phyloP scores from a whole-genome alignment of 1,140 invertebrate species.

The Apis mellifera region DNA sequence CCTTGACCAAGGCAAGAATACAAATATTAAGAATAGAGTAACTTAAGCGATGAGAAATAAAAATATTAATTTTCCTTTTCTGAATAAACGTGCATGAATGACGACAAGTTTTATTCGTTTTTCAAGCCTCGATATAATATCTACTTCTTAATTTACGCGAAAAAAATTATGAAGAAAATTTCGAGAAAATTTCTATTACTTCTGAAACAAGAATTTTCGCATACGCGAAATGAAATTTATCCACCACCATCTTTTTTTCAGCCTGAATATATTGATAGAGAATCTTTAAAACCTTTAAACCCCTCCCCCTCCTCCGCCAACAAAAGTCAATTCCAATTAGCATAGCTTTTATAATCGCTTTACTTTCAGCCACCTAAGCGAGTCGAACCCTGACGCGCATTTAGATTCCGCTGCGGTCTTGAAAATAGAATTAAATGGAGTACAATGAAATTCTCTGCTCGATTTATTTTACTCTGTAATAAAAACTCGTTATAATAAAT shows the following conservation, averaged over 20 bases:
- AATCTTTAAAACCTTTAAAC: neutral
- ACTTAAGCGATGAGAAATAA: neutral
- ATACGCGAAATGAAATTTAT: neutral
- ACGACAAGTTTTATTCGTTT: neutral
- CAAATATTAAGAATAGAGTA: neutral
- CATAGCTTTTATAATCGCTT: neutral
- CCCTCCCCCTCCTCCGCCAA: neutral
- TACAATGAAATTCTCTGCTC: neutral
- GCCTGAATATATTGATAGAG: neutral
- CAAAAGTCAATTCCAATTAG: neutral
- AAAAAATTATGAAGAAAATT: too few species aligned
- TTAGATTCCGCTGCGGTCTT: neutral
- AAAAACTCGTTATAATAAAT: neutral
- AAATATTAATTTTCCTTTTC: neutral
- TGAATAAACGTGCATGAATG: neutral
- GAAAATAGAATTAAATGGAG: neutral
- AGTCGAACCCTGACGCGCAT: neutral
- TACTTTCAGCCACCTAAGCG: neutral
- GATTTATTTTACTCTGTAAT: neutral
- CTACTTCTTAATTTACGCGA: too few species aligned
- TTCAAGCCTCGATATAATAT: too few species aligned
- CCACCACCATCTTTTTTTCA: neutral
- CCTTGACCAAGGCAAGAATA: neutral
- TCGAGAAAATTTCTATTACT: too few species aligned
- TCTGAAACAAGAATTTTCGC: neutral